phyloP scores from a whole-genome alignment of 2,888 invertebrate genomes.

The Antheraea assamensis region DNA sequence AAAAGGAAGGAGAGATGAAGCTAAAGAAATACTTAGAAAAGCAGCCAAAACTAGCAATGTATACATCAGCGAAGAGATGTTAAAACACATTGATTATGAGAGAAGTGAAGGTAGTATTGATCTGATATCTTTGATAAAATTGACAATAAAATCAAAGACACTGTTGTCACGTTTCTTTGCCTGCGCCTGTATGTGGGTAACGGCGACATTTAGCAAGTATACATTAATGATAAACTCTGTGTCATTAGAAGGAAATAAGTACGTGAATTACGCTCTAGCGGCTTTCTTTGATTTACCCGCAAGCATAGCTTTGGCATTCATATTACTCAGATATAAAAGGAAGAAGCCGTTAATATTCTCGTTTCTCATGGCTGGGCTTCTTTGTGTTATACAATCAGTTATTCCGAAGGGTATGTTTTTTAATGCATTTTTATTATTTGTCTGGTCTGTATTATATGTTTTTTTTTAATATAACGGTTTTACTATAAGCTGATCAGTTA shows the following conservation, averaged over 20 bases:
- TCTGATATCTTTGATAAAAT: slow-evolving; percentile 25
- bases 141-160: slow-evolving; percentile 43
- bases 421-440: background rate
- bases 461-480: no score
- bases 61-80: slow-evolving; percentile 40
- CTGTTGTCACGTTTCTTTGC: slow-evolving; percentile 48
- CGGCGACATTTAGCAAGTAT: slow-evolving; percentile 76
- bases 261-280: slow-evolving; percentile 86
- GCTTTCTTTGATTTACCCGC: slow-evolving; percentile 81
- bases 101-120: slow-evolving; percentile 17
- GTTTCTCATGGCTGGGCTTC: slow-evolving; percentile 73
- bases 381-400: slow-evolving; percentile 81
- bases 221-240: slow-evolving; percentile 87
- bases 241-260: slow-evolving; percentile 86
- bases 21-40: slow-evolving; percentile 80
- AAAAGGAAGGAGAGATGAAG: slow-evolving; percentile 84
- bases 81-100: slow-evolving; percentile 48
- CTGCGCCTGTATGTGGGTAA: slow-evolving; percentile 57
- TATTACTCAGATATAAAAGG: slow-evolving; percentile 76
- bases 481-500: no score
- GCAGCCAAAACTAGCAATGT: slow-evolving; percentile 75
- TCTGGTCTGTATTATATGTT: background rate
- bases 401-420: slow-evolving; percentile 64
- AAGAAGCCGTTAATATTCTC: slow-evolving; percentile 74
- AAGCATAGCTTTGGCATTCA: slow-evolving; percentile 72